A percentile compares a stretch with the other conserved stretches of the same genome.
Evolutionary conservation across 2,113 vertebrate species (phyloP).

Genomic region (Tympanuchus pallidicinctus): DNA sequence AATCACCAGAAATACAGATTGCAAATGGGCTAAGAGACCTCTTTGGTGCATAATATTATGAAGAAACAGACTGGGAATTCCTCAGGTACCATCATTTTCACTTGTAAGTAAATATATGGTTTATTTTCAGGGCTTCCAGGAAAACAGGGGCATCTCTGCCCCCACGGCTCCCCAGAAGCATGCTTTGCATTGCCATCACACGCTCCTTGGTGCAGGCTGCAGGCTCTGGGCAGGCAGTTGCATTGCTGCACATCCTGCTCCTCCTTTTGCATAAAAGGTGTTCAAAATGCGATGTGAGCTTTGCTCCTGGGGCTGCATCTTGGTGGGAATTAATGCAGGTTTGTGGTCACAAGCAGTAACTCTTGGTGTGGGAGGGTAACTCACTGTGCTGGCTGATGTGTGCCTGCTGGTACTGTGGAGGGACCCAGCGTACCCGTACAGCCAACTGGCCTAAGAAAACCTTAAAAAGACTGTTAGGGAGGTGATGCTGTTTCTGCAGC

Average conservation of each 20-base stretch:
- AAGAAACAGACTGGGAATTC: not conserved
- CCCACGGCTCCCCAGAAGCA: not conserved
- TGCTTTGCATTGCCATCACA: too few relatives aligned
- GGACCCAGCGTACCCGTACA: not conserved
- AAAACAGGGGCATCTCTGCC: too few relatives aligned
- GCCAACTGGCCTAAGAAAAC: not conserved
- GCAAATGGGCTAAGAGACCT: not conserved
- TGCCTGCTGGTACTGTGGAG: accelerated
- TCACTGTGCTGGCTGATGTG: accelerated
- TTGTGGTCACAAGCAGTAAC: accelerated
- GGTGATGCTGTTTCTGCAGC: accelerated
- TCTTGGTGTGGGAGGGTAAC: not conserved
- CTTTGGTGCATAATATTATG: too few relatives aligned
- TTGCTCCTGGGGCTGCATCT: not conserved
- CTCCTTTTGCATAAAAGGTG: accelerated
- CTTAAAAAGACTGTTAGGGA: accelerated
- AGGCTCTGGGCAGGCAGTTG: not conserved
- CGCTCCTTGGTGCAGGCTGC: not conserved
- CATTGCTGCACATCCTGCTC: not conserved
- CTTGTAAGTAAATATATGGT: not conserved
- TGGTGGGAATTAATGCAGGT: not conserved
- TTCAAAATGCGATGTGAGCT: not conserved
- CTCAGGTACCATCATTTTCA: not conserved
- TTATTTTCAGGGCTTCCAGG: not conserved
- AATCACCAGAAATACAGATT: not conserved